Evolutionary conservation across 2,113 vertebrate species (phyloP), one percentile per base, ranked within the genome.

Genomic region (Mustela nigripes): DNA sequence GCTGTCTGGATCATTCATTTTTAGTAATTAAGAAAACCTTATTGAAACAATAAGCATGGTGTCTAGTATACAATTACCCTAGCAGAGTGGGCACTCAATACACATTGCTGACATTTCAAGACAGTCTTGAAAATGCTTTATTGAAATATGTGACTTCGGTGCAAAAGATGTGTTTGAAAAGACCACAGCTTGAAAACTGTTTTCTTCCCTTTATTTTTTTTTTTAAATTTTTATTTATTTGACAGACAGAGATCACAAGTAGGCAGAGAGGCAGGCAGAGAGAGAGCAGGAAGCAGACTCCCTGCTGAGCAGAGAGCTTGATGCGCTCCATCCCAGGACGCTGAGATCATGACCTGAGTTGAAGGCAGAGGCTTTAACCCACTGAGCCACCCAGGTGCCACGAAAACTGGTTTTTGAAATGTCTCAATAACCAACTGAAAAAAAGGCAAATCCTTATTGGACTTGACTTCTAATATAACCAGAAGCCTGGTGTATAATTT

Each of bases 71-170:
- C 11, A 53, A 65, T 67, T 48, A 63, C 4, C 18, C 87, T 33
- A 87, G 67, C 15, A 92, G 24, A 63, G 60, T 28, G 33, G 53
- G 24, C 39, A 82, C 21, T 71, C 48, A 82, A 53, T 81, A 83
- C 92, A 89, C 69, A 85, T 22, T 65, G 7, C 4, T 89, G n/a
- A 56, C 39, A 39, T 39, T 39, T 39, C 39, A 96, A 91, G n/a
- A 92, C 98, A 99, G 99, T 99, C 99, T 99, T 99, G 98, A 99
- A 99, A 99, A 99, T 98, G 98, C 98, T 99, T 99, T 99, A 99
- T 99, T 99, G 99, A 99, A 99, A 98, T 81, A 97, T 98, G 98
- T 98, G 98, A 99, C 98, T 98, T 98, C 98, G 98, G 99, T 99
- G 99, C 98, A 99, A 98, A 98, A 98, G 98, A 98, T 98, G 98